Evolutionary conservation across 2,113 vertebrate genomes (phyloP).

Genomic region (Lamprotornis superbus): DNA sequence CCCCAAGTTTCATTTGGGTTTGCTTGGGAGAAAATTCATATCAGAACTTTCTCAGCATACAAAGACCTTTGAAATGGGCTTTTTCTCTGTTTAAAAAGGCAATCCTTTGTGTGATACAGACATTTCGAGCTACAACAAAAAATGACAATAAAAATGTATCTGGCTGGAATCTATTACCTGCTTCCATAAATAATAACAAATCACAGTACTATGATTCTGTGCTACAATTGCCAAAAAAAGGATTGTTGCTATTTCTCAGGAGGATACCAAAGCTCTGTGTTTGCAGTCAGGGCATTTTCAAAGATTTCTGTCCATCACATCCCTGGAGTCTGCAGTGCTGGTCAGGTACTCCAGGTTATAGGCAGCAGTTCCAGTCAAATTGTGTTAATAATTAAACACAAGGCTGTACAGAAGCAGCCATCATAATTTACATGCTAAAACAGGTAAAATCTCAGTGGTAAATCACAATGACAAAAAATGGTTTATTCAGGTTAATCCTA

Average conservation of each 20-base stretch:
- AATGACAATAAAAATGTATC: not conserved
- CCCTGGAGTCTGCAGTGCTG: not conserved
- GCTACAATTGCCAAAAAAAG: not conserved
- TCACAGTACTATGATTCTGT: not conserved
- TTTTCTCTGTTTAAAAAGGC: not conserved
- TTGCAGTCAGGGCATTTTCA: not conserved
- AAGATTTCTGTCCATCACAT: not conserved
- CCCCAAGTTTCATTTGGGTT: not conserved
- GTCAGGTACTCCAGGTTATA: not conserved
- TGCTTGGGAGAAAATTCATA: not conserved
- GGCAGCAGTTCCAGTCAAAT: not conserved
- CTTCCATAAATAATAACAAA: not conserved
- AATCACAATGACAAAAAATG: conserved; percentile 42
- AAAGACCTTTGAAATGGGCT: not conserved
- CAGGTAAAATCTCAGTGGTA: not conserved
- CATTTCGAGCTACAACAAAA: not conserved
- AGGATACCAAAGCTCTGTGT: not conserved
- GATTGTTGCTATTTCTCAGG: not conserved
- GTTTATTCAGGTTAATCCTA: conserved; percentile 57
- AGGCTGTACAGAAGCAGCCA: not conserved
- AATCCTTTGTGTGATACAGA: not conserved
- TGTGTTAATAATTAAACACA: conserved; percentile 21
- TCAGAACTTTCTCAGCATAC: not conserved
- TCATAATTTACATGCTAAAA: not conserved
- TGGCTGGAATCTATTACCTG: not conserved